Base-by-base conservation (phyloP, 1,140 invertebrate genomes). In the Procambarus clarkii region DNA sequence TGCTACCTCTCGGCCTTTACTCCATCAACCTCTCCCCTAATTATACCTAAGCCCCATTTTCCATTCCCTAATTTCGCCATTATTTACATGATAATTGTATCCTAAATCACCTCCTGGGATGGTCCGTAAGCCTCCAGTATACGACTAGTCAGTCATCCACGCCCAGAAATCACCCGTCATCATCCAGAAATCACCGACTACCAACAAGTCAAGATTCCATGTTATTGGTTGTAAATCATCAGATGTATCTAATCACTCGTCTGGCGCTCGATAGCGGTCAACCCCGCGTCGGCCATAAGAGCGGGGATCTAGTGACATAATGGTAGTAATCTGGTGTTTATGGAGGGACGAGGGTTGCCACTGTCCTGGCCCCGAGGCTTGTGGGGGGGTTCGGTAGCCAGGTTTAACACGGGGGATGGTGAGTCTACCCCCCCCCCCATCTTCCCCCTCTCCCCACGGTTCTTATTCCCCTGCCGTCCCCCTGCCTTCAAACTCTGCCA, bases 111-210 rank as follows among this genome's bases (percentile, higher is more conserved):
- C 18, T 4, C 34, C 5, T 44, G 44, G 77, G 24, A 60, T 46
- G 86, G 74, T 34, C 74, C 48, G 9, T 58, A 34, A 79, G 86
- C 86, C 86, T 79, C 86, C 21, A 79, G 76, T 79, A 79, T 58
- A 45, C 86, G 18, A 34, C 86, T 80, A 79, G 86, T 88, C 86
- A 88, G 77, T 88, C 86, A 88, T 71, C 86, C 50, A 80, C 21
- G 54, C 48, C 44, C 78, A 88, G 78, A 81, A 80, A 69, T 88
- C 86, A 80, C 86, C 77, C 86, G 60, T 81, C 86, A 88, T 88
- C 86, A 88, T 88, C 58, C 86, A 80, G 24, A 88, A 88, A 88
- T 48, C 86, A 64, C 86, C 50, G 46, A 88, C 86, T 80, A 88
- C 78, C 78, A 79, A 60, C 76, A 45, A 80, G 76, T 87, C 86